Evolutionary conservation across 2,888 invertebrate species (phyloP), one percentile per base, ranked within the genome.

Genomic region (Osmoderma eremita): DNA sequence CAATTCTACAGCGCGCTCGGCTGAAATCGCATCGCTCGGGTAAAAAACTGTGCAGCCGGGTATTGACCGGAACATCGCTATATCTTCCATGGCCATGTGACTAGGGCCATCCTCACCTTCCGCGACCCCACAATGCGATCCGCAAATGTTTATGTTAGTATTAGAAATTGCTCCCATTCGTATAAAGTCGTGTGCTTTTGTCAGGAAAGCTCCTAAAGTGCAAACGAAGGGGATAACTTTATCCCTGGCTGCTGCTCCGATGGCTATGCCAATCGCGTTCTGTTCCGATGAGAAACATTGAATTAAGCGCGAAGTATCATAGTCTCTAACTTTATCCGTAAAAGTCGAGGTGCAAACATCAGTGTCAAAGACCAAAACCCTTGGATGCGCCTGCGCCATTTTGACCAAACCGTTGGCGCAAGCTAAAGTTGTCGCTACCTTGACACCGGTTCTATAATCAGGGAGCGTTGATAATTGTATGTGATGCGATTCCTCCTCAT

Each of bases 231-330:
- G 91, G 45, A 98, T 88, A 3, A 93, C 90, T 69, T 97, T 88
- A 78, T 92, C 90, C 68, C 98, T 87, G 78, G 95, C 95, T 10
- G 92, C 92, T 54, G 92, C 91, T 13, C 98, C 98, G 71, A 95
- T 93, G 0, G 93, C 96, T 63, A 96, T 95, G 51, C 95, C 95
- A 68, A 93, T 94, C 79, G 96, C 84, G 84, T 96, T 97, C 85
- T 98, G 98, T 80, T 98, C 98, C 65, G 97, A 97, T 78, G 98
- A 97, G 85, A 92, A 98, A 80, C 97, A 96, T 82, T 98, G 97
- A 74, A 98, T 88, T 83, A 92, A 96, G 71, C 92, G 89, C 64
- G 85, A 84, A 1, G 89, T 87, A 72, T 82, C 81, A 8, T 83
- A 89, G 72, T 90, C 87, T 79, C 90, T 91, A 70, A 97, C 88